phyloP scores from a whole-genome alignment of 2,113 vertebrate genomes.

The Anthoscopus minutus region DNA sequence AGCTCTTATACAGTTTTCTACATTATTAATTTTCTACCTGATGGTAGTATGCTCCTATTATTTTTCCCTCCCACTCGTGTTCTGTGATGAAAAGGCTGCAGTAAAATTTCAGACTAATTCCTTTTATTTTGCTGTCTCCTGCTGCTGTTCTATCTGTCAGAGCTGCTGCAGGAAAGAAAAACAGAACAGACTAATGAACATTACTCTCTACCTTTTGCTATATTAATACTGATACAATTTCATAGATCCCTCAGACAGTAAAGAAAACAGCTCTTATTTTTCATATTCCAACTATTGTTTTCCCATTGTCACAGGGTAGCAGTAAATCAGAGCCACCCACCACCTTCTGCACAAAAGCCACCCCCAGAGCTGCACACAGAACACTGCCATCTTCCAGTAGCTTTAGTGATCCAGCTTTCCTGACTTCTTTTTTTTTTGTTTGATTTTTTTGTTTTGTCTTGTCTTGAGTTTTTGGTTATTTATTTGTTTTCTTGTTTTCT shows the following conservation, averaged over 20 bases:
- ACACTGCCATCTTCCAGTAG: neutral
- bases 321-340: constrained; percentile 30
- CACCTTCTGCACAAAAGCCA: neutral
- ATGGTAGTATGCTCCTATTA: neutral
- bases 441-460: neutral
- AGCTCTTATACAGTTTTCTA: neutral
- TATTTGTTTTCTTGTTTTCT: neutral
- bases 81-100: constrained; percentile 13
- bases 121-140: constrained; percentile 16
- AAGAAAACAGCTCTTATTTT: constrained; percentile 17
- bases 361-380: neutral
- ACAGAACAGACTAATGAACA: neutral
- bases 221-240: constrained; percentile 9
- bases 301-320: neutral
- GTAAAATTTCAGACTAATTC: constrained; percentile 2
- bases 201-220: neutral
- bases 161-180: neutral
- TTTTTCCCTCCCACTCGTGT: constrained; percentile 25
- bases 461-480: neutral
- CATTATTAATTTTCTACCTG: constrained; percentile 26
- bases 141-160: constrained; percentile 9
- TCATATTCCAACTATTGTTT: constrained; percentile 13
- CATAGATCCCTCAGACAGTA: neutral
- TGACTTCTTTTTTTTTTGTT: neutral
- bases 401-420: neutral